Evolutionary conservation across 2,113 vertebrate genomes (phyloP).

Genomic region (Capricornis sumatraensis): DNA sequence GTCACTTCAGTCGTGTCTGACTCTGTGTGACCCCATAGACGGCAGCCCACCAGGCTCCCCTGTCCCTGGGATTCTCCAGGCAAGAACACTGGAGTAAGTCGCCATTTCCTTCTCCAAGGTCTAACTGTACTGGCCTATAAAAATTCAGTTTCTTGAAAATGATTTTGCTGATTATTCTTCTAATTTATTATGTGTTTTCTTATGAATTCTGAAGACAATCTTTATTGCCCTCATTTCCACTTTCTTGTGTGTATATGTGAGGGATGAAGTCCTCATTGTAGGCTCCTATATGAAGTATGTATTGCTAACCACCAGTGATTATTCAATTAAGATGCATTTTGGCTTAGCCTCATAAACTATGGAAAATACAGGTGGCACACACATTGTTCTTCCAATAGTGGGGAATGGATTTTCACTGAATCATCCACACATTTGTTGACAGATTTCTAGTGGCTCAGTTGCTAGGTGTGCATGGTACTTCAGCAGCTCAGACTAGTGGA

Average conservation of each 20-base stretch:
- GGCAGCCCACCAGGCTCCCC: too few relatives aligned
- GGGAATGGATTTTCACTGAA: not conserved
- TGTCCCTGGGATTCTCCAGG: too few relatives aligned
- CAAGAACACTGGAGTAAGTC: too few relatives aligned
- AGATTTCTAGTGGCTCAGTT: not conserved
- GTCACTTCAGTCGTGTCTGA: too few relatives aligned
- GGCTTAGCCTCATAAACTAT: not conserved
- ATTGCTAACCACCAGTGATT: not conserved
- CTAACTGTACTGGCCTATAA: not conserved
- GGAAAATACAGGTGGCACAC: not conserved
- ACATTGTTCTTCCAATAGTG: not conserved
- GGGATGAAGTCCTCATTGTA: not conserved
- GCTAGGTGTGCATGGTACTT: not conserved
- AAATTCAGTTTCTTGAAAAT: constrained; percentile 1
- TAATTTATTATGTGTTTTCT: not conserved
- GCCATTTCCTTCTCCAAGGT: too few relatives aligned
- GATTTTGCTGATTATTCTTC: not conserved
- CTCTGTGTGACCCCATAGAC: too few relatives aligned
- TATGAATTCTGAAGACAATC: not conserved
- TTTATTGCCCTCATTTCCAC: not conserved
- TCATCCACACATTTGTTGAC: not conserved
- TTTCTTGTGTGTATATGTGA: not conserved
- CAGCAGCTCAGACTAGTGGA: not conserved
- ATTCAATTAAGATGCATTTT: not conserved
- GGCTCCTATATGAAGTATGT: not conserved